phyloP scores from a whole-genome alignment of 2,888 invertebrate species.

The Trissolcus brochymenae region DNA sequence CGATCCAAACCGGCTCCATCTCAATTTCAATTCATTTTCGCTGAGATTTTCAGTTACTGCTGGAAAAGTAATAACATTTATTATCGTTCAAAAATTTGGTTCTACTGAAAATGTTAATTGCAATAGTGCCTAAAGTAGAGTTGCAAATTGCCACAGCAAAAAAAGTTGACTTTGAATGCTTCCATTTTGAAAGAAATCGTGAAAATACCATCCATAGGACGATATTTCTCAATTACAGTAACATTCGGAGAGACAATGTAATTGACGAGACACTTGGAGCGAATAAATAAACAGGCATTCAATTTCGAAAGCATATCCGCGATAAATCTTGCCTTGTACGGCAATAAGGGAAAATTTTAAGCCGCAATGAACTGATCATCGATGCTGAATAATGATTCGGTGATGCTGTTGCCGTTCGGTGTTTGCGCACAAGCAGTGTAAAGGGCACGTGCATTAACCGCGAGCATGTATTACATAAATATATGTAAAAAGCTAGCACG shows the following conservation, averaged over 20 bases:
- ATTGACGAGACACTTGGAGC: slow-evolving; percentile 18
- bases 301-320: slow-evolving; percentile 27
- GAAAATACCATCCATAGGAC: slow-evolving; percentile 1
- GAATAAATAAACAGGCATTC: slow-evolving; percentile 36
- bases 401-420: slow-evolving; percentile 38
- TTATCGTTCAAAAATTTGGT: too few relatives aligned
- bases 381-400: slow-evolving; percentile 50
- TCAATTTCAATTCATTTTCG: neutral
- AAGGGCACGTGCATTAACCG: slow-evolving; percentile 50
- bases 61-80: too few relatives aligned
- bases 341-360: slow-evolving; percentile 31
- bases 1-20: slow-evolving; percentile 14
- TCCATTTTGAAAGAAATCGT: neutral
- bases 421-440: slow-evolving; percentile 35
- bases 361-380: slow-evolving; percentile 45
- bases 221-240: slow-evolving; percentile 18
- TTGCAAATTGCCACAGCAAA: neutral
- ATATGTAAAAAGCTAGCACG: slow-evolving; percentile 53
- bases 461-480: slow-evolving; percentile 48
- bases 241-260: slow-evolving; percentile 10
- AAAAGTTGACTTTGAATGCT: too few relatives aligned
- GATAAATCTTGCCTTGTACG: slow-evolving; percentile 35
- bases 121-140: neutral
- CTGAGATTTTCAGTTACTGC: neutral
- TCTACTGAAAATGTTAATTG: neutral